Conservation (phyloP, 2,113 vertebrate species). For the Coreoperca whiteheadi region DNA sequence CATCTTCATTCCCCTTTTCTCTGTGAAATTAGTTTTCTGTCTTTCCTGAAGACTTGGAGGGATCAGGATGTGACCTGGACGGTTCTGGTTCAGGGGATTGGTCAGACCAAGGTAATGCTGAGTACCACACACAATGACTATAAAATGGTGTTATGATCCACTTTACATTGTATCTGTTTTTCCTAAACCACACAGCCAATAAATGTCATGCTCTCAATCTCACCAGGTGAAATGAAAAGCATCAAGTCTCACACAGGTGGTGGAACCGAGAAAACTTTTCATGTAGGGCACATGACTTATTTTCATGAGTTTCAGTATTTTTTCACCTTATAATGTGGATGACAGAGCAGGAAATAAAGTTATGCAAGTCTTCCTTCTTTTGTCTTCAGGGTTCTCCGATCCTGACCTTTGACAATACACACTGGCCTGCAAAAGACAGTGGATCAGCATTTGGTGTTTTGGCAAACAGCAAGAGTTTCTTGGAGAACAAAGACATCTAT, state of each 20-base stretch:
- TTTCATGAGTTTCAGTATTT: neutral
- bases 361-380: neutral
- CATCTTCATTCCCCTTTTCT: neutral
- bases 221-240: slow-evolving; percentile 6
- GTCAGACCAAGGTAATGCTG: slow-evolving; percentile 56
- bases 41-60: slow-evolving; percentile 85
- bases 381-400: slow-evolving; percentile 52
- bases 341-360: neutral
- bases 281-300: slow-evolving; percentile 4
- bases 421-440: neutral
- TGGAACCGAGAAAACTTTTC: neutral
- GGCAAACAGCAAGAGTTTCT: slow-evolving; percentile 75
- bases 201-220: neutral
- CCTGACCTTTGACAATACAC: neutral
- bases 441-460: neutral
- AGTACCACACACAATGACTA: neutral
- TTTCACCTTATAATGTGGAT: neutral
- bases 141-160: neutral
- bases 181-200: neutral
- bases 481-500: slow-evolving; percentile 87
- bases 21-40: slow-evolving; percentile 41
- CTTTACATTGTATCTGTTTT: neutral
- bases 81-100: slow-evolving; percentile 82
- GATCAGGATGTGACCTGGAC: slow-evolving; percentile 84
- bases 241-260: neutral